Evolutionary conservation across 23 tunicate species (phyloP).

Genomic region (Trididemnum clinides): DNA sequence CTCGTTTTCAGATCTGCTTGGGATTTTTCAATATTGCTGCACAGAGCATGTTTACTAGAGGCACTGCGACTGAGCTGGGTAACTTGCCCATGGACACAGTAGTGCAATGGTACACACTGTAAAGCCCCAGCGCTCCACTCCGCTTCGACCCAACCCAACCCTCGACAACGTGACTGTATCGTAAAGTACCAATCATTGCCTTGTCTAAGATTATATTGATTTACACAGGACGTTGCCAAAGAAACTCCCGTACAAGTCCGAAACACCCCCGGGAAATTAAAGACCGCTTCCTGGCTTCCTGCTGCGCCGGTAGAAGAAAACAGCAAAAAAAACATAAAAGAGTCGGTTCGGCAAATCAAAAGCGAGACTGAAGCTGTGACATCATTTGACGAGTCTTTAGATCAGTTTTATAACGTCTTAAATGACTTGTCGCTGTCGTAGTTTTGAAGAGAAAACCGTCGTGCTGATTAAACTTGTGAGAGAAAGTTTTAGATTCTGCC

Average conservation of each 20-base stretch:
- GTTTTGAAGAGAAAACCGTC: neutral
- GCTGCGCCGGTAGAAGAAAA: neutral
- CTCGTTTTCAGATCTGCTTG: too few species aligned
- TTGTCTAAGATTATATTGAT: too few species aligned
- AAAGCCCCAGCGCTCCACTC: too few species aligned
- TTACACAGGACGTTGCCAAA: neutral
- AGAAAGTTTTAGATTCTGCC: neutral
- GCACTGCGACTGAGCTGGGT: too few species aligned
- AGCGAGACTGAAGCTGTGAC: constrained; percentile 45
- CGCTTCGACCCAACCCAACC: too few species aligned
- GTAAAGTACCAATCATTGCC: too few species aligned
- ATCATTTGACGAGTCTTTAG: constrained; percentile 88
- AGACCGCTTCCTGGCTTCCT: neutral
- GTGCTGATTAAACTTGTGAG: neutral
- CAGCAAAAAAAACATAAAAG: constrained; percentile 2
- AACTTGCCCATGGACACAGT: too few species aligned
- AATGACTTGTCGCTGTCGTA: constrained; percentile 56
- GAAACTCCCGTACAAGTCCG: neutral
- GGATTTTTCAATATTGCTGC: too few species aligned
- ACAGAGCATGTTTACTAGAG: too few species aligned
- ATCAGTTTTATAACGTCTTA: constrained; percentile 88
- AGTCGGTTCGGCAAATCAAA: constrained; percentile 40
- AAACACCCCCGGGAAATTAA: neutral
- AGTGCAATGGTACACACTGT: too few species aligned
- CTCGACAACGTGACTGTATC: too few species aligned